Base-by-base conservation (phyloP, 2,888 invertebrate species). In the Cecidostiba fungosa region DNA sequence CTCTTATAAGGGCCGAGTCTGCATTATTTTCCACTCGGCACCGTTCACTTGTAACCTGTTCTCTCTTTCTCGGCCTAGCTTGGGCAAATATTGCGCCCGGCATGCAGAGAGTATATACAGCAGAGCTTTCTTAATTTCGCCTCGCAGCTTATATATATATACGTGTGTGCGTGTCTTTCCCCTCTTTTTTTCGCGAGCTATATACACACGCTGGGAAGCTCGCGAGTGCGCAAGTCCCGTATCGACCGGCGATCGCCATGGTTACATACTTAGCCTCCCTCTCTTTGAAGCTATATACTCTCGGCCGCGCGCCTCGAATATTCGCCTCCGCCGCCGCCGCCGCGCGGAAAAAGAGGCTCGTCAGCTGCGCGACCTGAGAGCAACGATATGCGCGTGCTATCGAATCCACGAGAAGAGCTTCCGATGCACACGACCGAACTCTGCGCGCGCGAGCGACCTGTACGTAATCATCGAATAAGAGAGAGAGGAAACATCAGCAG, bases 211-310 rank as follows among this genome's bases (percentile, higher is more conserved):
- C 16, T 3, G 54, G 54, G 54, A n/a, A 8, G 16, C 2, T 1
- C 43, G 26, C 16, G 32, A 88, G 66, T 79, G 92, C 93, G 92
- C 92, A 92, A 90, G 92, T 88, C 88, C 88, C 86, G 80, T 88
- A 93, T 93, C 91, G 92, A 92, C 91, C 91, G 90, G 87, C 89
- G 90, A 92, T 92, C 91, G 90, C 89, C 92, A 92, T 92, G 91
- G 92, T 91, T 90, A 92, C 92, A 89, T 43, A n/a, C n/a, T n/a
- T n/a, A 26, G 39, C 62, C 39, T 23, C 66, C 50, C 29, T 59
- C 54, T 29, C 62, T 73, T 29, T 6, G 39, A 62, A 26, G 23
- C 26, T 12, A 1, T 43, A 43, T 43, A 39, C 39, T 10, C 77
- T 10, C 26, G 50, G 39, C 39, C 62, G 73, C 77, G 43, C 69